Percentiles rank a stretch among this genome's conserved stretches.
phyloP scores from a whole-genome alignment of 1,140 invertebrate species.

The Drosophila oshimai region DNA sequence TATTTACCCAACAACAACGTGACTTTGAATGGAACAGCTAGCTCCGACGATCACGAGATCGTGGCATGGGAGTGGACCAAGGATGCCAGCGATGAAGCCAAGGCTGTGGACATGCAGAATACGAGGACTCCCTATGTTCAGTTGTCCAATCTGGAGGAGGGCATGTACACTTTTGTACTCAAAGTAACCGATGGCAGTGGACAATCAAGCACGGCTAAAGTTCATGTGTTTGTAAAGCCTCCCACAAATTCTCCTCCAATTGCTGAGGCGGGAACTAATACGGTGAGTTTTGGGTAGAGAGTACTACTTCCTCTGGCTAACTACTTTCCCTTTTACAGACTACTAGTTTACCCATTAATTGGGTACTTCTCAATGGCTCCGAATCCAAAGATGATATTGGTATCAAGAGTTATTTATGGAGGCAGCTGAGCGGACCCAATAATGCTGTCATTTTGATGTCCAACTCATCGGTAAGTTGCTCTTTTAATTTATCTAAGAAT shows the following conservation, averaged over 20 bases:
- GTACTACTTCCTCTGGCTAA: background rate
- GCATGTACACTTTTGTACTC: constrained; percentile 96
- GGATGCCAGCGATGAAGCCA: constrained; percentile 89
- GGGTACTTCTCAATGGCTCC: constrained; percentile 90
- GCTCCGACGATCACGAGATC: constrained; percentile 96
- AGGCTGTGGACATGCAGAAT: constrained; percentile 97
- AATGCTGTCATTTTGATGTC: constrained; percentile 83
- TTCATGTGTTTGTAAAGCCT: constrained; percentile 96
- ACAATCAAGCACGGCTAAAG: constrained; percentile 92
- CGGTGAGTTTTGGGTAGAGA: constrained; percentile 40
- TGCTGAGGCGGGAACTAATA: constrained; percentile 86
- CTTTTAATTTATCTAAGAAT: no score
- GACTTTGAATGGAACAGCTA: constrained; percentile 94
- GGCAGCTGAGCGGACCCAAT: constrained; percentile 87
- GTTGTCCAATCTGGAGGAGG: constrained; percentile 94
- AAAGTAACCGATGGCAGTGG: constrained; percentile 95
- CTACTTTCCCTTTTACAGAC: constrained; percentile 84
- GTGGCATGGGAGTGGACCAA: constrained; percentile 97
- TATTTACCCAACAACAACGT: constrained; percentile 95
- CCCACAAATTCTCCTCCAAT: constrained; percentile 92
- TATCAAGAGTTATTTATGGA: constrained; percentile 92
- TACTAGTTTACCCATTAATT: constrained; percentile 91
- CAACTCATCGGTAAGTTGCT: constrained; percentile 82
- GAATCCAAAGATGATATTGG: constrained; percentile 93
- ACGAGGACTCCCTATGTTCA: constrained; percentile 91